Base-by-base conservation (phyloP, 1,140 invertebrate genomes). In the Calliphora vicina region DNA sequence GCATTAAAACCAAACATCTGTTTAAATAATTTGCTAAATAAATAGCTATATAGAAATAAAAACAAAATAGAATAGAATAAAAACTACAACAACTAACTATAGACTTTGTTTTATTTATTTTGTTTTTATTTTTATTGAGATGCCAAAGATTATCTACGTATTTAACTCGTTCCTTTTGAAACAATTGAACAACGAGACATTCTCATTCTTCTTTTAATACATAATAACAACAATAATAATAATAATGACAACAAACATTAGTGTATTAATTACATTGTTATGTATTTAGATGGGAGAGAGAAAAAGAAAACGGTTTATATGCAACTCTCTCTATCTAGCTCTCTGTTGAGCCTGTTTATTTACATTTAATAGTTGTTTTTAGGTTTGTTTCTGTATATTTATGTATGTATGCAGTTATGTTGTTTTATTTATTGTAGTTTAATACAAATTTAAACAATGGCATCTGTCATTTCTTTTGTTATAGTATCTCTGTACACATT, bases 11-110 rank as follows among this genome's bases (percentile, higher is more conserved):
- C 61, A 67, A 67, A 67, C 61, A 67, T 20, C 61, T 67, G 61
- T 67, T 67, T 67, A 67, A 67, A 67, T 67, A 23, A 67, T 67
- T 67, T 67, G 23, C n/a, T 67, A 23, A 67, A 67, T 67, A 67
- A 67, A 67, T 23, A 67, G 9, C 20, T 1, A 23, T 9, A 23
- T 6, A 23, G 6, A n/a, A 67, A 23, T 67, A 67, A 23, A 1
- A 6, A 67, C 8, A 67, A 67, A 25, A 67, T 25, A 67, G 25
- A 67, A 67, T 23, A 67, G 61, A 67, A 67, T 23, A 67, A 25
- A 67, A 61, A 61, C n/a, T n/a, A n/a, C n/a, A n/a, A n/a, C n/a
- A n/a, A n/a, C 50, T 5, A 61, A 23, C n/a, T 67, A 67, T 67
- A 23, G n/a, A 50, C 20, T 67, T 20, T 67, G 20, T 23, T 67